Evolutionary conservation across 2,113 vertebrate genomes (phyloP).

Genomic region (Myocastor coypus): DNA sequence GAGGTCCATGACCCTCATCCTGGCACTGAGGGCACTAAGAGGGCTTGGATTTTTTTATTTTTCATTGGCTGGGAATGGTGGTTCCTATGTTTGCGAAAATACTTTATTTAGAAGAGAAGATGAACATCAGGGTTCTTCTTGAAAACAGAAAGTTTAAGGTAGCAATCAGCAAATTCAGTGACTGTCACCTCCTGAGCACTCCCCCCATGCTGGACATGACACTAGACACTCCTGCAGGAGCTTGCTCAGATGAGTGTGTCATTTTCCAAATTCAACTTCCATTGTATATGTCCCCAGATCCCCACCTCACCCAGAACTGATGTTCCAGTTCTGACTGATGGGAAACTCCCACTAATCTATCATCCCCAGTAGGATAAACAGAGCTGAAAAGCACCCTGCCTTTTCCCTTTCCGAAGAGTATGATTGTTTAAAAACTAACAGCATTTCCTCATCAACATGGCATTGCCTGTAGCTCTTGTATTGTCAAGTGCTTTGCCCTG

Average conservation of each 20-base stretch:
- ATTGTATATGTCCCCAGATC: background rate
- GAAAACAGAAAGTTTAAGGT: background rate
- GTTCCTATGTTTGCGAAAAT: background rate
- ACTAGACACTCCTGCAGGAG: background rate
- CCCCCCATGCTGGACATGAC: background rate
- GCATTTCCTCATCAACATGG: background rate
- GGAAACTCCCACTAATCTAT: background rate
- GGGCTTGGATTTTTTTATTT: background rate
- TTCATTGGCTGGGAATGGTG: background rate
- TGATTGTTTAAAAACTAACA: too few relatives aligned
- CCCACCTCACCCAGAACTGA: background rate
- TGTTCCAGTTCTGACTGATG: background rate
- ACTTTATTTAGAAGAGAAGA: background rate
- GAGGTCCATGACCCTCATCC: fast-evolving
- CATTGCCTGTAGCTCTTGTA: too few relatives aligned
- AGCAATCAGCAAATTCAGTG: background rate
- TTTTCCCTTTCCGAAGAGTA: background rate
- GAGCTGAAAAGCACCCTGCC: too few relatives aligned
- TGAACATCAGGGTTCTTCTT: background rate
- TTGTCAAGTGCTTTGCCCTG: background rate
- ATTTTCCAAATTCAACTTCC: background rate
- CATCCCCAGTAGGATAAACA: background rate
- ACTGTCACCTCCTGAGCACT: background rate
- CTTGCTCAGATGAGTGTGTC: background rate
- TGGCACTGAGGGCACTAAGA: background rate